Percentiles rank a stretch among this genome's conserved stretches.
Conservation (phyloP, 2,888 invertebrate species). For the Melieria crassipennis region DNA sequence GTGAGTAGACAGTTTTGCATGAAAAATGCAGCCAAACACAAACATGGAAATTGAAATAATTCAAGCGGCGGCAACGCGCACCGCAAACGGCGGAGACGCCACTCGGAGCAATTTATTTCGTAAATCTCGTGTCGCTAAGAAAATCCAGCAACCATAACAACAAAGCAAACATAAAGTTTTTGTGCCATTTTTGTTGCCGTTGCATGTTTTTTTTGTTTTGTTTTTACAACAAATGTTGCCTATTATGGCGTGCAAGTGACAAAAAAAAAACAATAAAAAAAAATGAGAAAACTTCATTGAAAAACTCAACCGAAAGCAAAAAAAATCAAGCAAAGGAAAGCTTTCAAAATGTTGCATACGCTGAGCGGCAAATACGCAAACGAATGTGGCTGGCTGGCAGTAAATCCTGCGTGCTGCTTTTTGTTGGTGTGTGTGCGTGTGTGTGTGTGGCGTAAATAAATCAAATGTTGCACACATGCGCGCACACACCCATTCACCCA, state of each 20-base stretch:
- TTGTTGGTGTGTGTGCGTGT: background rate
- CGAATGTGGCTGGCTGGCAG: background rate
- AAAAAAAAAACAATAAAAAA: background rate
- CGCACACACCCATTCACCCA: conserved; percentile 15
- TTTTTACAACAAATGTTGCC: background rate
- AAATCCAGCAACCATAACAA: conserved; percentile 23
- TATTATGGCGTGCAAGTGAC: too few species aligned
- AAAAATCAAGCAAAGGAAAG: conserved; percentile 3
- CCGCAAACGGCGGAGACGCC: background rate
- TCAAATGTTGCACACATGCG: conserved; percentile 24
- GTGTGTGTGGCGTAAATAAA: conserved; percentile 34
- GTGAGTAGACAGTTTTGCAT: too few species aligned
- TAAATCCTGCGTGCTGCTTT: background rate
- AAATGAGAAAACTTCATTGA: background rate
- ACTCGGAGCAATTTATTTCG: conserved; percentile 28
- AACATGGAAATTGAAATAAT: too few species aligned
- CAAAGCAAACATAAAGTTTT: conserved; percentile 2
- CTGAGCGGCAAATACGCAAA: conserved; percentile 29
- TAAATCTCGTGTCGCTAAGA: conserved; percentile 30
- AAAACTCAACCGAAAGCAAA: background rate
- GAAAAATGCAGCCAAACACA: too few species aligned
- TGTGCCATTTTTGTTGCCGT: background rate
- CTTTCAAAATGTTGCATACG: conserved; percentile 24
- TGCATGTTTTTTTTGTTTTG: conserved; percentile 3
- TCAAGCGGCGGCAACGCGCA: too few species aligned